Conservation (phyloP, 2,113 vertebrate species). For the Chunga burmeisteri region DNA sequence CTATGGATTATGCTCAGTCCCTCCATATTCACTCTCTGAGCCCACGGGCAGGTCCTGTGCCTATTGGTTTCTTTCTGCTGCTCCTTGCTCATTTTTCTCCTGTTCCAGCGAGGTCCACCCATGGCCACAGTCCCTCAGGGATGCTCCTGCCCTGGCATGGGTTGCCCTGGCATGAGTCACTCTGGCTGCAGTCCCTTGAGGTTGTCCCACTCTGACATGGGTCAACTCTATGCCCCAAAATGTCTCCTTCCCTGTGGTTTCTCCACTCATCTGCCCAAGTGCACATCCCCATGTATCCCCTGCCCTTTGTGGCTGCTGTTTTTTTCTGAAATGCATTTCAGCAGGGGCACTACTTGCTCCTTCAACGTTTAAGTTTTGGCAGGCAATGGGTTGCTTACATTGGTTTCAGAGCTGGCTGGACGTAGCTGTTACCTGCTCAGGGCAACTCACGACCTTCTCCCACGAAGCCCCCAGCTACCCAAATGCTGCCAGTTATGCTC, state of each 20-base stretch:
- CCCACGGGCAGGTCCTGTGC: not conserved
- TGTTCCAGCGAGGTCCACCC: not conserved
- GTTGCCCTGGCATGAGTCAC: not conserved
- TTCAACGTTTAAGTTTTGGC: rapidly evolving
- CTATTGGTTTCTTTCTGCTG: not conserved
- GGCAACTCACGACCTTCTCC: not conserved
- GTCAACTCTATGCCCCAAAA: not conserved
- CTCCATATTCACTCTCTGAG: not conserved
- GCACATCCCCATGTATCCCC: not conserved
- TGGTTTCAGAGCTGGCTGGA: not conserved
- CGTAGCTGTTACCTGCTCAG: not conserved
- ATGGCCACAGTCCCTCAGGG: not conserved
- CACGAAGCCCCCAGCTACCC: not conserved
- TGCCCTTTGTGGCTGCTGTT: not conserved
- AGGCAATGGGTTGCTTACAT: not conserved
- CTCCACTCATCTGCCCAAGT: not conserved
- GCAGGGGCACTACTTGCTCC: not conserved
- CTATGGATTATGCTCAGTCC: not conserved
- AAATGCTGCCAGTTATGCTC: not conserved
- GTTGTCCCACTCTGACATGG: not conserved
- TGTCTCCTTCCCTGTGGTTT: not conserved
- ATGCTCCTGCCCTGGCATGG: not conserved
- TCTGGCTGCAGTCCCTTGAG: not conserved
- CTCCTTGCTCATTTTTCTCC: not conserved
- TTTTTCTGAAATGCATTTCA: not conserved